Conservation (phyloP, 2,113 vertebrate species). For the Perca flavescens region DNA sequence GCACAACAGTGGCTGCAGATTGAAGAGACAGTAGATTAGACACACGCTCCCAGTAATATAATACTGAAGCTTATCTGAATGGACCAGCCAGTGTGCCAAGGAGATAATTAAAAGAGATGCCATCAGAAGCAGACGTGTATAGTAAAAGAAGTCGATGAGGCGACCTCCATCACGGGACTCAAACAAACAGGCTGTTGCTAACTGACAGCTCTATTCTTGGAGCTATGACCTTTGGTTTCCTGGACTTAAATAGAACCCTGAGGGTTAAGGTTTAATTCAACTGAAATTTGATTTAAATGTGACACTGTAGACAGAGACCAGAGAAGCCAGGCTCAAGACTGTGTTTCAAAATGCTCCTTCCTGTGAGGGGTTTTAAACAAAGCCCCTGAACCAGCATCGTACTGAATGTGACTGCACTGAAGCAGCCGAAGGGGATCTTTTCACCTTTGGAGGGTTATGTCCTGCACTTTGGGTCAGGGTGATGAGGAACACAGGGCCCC, state of each 20-base stretch:
- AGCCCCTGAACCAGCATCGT: background rate
- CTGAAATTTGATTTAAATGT: slow-evolving; percentile 66
- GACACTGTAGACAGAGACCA: slow-evolving; percentile 12
- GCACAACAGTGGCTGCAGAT: slow-evolving; percentile 53
- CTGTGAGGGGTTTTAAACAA: background rate
- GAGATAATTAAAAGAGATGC: slow-evolving; percentile 75
- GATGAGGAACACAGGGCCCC: slow-evolving; percentile 27
- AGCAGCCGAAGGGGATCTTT: background rate
- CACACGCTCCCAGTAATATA: slow-evolving; percentile 61
- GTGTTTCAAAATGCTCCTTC: background rate
- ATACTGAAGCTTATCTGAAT: slow-evolving; percentile 74
- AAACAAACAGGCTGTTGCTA: slow-evolving; percentile 60
- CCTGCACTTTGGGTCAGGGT: slow-evolving; percentile 11
- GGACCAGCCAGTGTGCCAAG: slow-evolving; percentile 64
- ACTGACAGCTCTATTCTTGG: slow-evolving; percentile 74
- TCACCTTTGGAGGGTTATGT: background rate
- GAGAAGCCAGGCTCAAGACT: background rate
- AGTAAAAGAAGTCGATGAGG: slow-evolving; percentile 43
- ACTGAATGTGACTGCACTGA: background rate
- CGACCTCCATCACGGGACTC: slow-evolving; percentile 61
- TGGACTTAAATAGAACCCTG: slow-evolving; percentile 62
- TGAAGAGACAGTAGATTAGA: slow-evolving; percentile 67
- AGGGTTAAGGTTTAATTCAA: slow-evolving; percentile 63
- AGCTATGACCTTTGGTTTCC: slow-evolving; percentile 66
- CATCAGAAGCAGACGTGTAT: slow-evolving; percentile 54